Evolutionary conservation across 1,140 invertebrate genomes (phyloP).

Genomic region (Aphelenchoides fujianensis): DNA sequence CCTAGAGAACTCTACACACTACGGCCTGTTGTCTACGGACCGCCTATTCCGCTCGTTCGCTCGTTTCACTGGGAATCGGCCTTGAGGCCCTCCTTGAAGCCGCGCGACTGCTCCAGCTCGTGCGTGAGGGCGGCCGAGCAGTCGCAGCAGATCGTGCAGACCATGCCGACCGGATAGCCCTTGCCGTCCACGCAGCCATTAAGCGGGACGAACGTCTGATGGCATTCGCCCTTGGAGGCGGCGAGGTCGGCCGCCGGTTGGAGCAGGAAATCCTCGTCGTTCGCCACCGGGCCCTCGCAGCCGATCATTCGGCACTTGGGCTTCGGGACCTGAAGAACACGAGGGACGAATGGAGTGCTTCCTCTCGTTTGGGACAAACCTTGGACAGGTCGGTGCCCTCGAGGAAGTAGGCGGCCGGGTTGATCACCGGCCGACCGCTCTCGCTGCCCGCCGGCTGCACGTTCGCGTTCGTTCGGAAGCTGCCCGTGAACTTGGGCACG

Average conservation of each 20-base stretch:
- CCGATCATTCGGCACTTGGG: conserved; percentile 55
- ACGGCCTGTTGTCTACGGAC: no score
- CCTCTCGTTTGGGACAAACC: conserved; percentile 24
- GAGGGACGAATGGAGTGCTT: not conserved
- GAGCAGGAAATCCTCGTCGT: conserved; percentile 53
- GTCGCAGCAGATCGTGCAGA: conserved; percentile 61
- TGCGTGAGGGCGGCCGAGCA: conserved; percentile 41
- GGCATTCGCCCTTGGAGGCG: conserved; percentile 33
- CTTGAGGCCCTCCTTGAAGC: conserved; percentile 40
- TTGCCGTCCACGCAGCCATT: conserved; percentile 49
- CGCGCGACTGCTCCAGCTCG: conserved; percentile 49
- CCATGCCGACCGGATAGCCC: conserved; percentile 60
- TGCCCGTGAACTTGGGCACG: conserved; percentile 53
- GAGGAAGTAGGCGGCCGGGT: conserved; percentile 55
- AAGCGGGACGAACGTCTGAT: conserved; percentile 58
- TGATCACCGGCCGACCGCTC: conserved; percentile 40
- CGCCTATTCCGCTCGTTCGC: no score
- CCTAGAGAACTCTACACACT: no score
- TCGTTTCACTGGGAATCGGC: conserved; percentile 3
- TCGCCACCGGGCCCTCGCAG: conserved; percentile 56
- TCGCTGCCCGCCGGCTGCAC: not conserved
- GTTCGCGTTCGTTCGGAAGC: conserved; percentile 18
- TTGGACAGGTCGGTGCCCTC: conserved; percentile 56
- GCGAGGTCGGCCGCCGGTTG: conserved; percentile 13
- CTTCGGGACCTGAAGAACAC: conserved; percentile 40